phyloP scores from a whole-genome alignment of 2,113 vertebrate species.

The Cinclus mexicanus region DNA sequence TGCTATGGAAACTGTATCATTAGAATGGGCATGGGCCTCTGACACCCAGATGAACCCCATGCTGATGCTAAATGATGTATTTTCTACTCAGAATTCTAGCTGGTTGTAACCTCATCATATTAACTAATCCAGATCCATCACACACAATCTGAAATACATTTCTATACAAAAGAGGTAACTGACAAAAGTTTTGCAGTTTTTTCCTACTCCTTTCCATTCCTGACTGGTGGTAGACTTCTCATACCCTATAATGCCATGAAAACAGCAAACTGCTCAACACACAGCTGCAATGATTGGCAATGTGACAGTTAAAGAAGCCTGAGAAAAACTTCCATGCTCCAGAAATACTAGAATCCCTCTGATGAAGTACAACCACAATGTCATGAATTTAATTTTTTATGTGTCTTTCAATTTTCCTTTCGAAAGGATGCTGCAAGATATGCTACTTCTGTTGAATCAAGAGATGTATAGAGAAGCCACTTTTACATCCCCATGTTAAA shows the following conservation, averaged over 20 bases:
- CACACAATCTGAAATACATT: not conserved
- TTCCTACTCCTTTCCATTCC: not conserved
- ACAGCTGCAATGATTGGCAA: not conserved
- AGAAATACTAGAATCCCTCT: not conserved
- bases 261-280: not conserved
- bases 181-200: not conserved
- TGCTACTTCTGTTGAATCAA: not conserved
- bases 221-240: not conserved
- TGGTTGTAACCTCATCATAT: not conserved
- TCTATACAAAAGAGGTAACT: not conserved
- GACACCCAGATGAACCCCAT: slow-evolving; percentile 24
- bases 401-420: not conserved
- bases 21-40: slow-evolving; percentile 17
- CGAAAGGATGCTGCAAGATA: not conserved
- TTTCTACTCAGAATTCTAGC: not conserved
- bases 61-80: not conserved
- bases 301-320: not conserved
- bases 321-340: not conserved
- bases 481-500: not conserved
- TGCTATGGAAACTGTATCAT: slow-evolving; percentile 61
- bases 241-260: not conserved
- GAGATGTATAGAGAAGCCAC: not conserved
- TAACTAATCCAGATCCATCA: not conserved
- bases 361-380: not conserved
- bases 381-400: not conserved